Percentiles rank a stretch among this genome's conserved stretches.
Conservation (phyloP, 1,140 invertebrate species). For the Drosophila gunungcola region DNA sequence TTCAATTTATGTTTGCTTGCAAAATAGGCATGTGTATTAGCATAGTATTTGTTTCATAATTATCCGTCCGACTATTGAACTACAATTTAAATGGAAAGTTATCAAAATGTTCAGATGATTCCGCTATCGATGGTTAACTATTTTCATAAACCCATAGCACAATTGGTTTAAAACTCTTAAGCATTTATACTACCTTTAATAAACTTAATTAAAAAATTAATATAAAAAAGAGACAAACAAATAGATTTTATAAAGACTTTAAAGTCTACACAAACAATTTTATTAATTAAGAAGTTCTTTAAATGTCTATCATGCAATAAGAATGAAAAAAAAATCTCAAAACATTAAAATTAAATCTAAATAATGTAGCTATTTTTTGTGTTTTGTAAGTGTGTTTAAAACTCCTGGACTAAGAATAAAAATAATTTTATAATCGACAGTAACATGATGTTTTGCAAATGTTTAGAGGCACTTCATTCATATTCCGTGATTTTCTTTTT, state of each 20-base stretch:
- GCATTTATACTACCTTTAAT: neutral
- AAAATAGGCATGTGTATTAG: no score
- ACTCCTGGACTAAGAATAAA: neutral
- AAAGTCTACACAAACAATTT: neutral
- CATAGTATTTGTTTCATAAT: no score
- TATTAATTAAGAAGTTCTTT: neutral
- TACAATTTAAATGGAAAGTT: no score
- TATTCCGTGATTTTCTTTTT: slow-evolving; percentile 8
- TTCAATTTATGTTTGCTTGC: no score
- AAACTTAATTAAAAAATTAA: no score
- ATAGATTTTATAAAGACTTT: neutral
- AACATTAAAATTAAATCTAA: neutral
- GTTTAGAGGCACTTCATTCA: slow-evolving; percentile 6
- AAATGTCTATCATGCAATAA: slow-evolving; percentile 2
- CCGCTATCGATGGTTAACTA: no score
- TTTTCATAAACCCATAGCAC: neutral
- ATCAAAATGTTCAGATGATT: no score
- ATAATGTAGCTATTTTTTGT: neutral
- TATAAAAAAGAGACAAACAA: neutral
- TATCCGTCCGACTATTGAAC: no score
- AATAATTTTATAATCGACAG: neutral
- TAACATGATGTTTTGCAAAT: slow-evolving; percentile 1
- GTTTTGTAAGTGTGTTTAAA: no score
- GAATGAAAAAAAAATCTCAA: neutral
- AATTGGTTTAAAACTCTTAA: slow-evolving; percentile 11